Percentiles rank a stretch among this genome's conserved stretches.
phyloP scores from a whole-genome alignment of 2,113 vertebrate species.

The Coptodon rendalli region DNA sequence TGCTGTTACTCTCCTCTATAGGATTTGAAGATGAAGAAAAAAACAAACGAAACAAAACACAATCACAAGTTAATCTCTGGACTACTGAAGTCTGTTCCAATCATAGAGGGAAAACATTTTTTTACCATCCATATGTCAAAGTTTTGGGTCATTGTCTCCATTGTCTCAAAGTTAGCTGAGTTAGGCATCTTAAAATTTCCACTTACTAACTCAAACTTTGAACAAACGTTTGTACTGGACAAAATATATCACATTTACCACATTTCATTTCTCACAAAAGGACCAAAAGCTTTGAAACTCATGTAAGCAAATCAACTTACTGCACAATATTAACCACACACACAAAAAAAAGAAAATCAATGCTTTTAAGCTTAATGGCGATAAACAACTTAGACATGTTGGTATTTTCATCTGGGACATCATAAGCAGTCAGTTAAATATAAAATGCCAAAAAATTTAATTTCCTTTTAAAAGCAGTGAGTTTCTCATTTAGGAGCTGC shows the following conservation, averaged over 20 bases:
- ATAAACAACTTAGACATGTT: not conserved
- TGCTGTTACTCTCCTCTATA: constrained; percentile 24
- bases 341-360: not conserved
- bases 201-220: not conserved
- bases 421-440: not conserved
- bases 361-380: not conserved
- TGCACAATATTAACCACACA: not conserved
- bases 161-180: not conserved
- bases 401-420: not conserved
- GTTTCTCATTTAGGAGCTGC: not conserved
- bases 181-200: not conserved
- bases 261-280: not conserved
- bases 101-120: not conserved
- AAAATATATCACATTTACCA: not conserved
- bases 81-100: not conserved
- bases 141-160: not conserved
- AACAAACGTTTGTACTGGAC: not conserved
- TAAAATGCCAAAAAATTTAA: not conserved
- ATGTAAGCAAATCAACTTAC: not conserved
- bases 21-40: not conserved
- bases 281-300: not conserved
- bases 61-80: not conserved
- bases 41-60: too few species aligned
- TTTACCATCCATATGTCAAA: not conserved
- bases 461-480: not conserved